Base-by-base conservation (phyloP, 2,797 vertebrate genomes). In the Enteromius treurensis region DNA sequence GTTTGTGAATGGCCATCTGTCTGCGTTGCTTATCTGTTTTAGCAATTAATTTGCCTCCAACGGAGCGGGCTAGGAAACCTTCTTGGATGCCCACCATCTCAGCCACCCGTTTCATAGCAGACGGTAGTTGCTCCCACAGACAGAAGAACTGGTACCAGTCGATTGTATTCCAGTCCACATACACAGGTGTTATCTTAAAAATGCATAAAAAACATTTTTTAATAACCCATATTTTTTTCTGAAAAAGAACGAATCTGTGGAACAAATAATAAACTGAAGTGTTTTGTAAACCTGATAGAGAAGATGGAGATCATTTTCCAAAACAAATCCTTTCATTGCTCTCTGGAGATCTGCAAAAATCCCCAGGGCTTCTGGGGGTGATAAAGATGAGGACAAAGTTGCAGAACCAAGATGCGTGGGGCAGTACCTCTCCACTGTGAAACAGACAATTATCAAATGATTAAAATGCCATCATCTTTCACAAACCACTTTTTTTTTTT, bases 81-180 rank as follows among this genome's bases (percentile, higher is more conserved):
- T 99, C 98, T 93, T 99, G 97, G 75, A 99, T 92, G 1, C 98
- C 98, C 37, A 99, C 98, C 90, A 99, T 91, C 89, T 99, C 97
- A 40, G 98, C 98, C 47, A 99, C 97, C 81, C 96, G 94, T 91
- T 96, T 98, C 97, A 99, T 97, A 3, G 97, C 97, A 8, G 95
- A 93, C 0, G 97, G 94, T 76, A 99, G 91, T 90, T 97, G 96
- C 86, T 99, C 98, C 98, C 97, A 99, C 34, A 98, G 90, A 89
- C 97, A 97, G 90, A 98, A 98, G 90, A 99, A 99, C 90, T 96
- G 95, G 90, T 99, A 99, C 98, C 98, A 99, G 84, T 99, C 97
- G 86, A 99, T 98, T 79, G 95, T 94, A 1, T 95, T 96, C 98
- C 97, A 99, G 68, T 99, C 97, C 26, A 96, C 96, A 34, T 97